Percentiles rank a stretch among this genome's conserved stretches.
Conservation (phyloP, 2,113 vertebrate species). For the Bagarius yarrelli region DNA sequence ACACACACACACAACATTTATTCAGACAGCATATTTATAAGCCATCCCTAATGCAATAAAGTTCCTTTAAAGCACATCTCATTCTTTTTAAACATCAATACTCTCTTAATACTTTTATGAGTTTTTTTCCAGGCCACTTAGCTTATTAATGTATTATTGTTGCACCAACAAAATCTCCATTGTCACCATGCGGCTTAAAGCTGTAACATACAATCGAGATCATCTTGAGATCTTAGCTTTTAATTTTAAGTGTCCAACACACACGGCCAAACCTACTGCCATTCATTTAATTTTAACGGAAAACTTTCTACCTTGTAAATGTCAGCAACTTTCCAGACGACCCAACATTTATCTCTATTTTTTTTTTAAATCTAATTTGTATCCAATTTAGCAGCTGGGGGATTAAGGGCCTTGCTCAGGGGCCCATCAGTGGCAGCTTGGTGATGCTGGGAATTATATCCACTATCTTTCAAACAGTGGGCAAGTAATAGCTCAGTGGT, state of each 20-base stretch:
- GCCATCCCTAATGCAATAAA: neutral
- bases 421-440: too few species aligned
- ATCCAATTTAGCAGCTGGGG: too few species aligned
- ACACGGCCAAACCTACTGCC: neutral
- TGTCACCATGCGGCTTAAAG: constrained; percentile 36
- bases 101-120: constrained; percentile 14
- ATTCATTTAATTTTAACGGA: neutral
- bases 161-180: constrained; percentile 41
- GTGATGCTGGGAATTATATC: too few species aligned
- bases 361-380: too few species aligned
- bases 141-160: constrained; percentile 44
- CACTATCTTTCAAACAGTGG: too few species aligned
- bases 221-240: constrained; percentile 33
- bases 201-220: constrained; percentile 33
- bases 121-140: neutral
- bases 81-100: constrained; percentile 3
- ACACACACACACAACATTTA: neutral
- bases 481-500: too few species aligned
- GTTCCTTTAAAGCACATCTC: neutral
- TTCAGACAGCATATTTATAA: neutral
- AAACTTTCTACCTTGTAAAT: neutral
- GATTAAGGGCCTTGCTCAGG: too few species aligned
- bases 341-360: too few species aligned
- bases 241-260: constrained; percentile 37
- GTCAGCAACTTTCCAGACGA: too few species aligned